These are phyloP conservation scores for Spheniscus mendiculus DNA, from an alignment of 2,113 vertebrate species.

Conservation along the genomic window DNA sequence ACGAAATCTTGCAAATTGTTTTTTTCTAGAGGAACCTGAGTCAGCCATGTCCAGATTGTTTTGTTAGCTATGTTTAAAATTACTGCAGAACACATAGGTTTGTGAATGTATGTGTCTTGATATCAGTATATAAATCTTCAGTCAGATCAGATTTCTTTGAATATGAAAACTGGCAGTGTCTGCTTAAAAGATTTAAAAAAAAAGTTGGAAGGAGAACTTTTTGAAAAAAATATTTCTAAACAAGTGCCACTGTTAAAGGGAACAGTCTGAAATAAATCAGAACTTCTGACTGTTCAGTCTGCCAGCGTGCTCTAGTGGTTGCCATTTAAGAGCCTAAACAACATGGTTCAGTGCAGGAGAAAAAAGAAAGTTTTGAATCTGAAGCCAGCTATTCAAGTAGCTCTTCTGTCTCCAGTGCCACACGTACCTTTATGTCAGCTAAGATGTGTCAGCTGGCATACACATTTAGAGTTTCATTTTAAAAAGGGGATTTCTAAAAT, in stretches of 20 bases:
- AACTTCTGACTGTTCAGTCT: neutral
- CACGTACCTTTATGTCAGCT: neutral
- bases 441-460: neutral
- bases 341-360: neutral
- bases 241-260: neutral
- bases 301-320: neutral
- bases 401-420: neutral
- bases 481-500: neutral
- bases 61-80: neutral
- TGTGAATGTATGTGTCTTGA: neutral
- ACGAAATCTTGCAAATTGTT: neutral
- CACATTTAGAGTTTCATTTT: neutral
- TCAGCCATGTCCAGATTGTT: neutral
- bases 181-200: neutral
- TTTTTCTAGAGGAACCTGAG: neutral
- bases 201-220: neutral
- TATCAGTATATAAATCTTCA: neutral
- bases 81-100: neutral
- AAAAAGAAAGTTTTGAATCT: neutral
- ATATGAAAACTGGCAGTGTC: neutral
- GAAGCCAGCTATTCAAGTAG: neutral
- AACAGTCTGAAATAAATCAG: neutral
- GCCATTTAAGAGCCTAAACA: neutral
- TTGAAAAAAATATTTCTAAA: neutral
- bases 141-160: neutral